Conservation (phyloP, 1,140 invertebrate species). For the Megalopta genalis region DNA sequence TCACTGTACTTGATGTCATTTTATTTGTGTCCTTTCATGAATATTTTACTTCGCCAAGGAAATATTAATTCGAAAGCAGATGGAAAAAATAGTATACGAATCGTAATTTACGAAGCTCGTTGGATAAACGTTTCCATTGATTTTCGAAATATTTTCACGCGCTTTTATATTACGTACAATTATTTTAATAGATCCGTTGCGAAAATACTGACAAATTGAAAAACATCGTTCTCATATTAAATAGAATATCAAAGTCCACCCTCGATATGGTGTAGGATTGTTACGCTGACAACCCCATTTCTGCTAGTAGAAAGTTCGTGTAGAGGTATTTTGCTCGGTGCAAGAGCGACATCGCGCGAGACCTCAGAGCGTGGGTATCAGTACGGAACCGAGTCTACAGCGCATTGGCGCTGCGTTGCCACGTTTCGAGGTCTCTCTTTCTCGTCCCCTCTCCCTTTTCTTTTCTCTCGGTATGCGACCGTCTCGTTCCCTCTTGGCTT, state of each 20-base stretch:
- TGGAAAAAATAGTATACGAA: too few species aligned
- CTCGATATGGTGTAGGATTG: constrained; percentile 37
- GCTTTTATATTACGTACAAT: neutral
- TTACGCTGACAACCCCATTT: constrained; percentile 74
- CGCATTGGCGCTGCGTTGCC: constrained; percentile 77
- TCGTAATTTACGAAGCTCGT: neutral
- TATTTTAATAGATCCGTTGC: neutral
- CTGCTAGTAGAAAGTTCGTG: constrained; percentile 78
- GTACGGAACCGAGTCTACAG: constrained; percentile 79
- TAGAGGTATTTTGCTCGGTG: constrained; percentile 68
- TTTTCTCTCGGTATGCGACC: constrained; percentile 16
- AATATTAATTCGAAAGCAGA: neutral
- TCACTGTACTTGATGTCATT: neutral
- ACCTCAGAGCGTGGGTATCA: constrained; percentile 80
- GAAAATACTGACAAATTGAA: too few species aligned
- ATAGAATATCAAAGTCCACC: constrained; percentile 37
- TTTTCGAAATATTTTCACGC: neutral
- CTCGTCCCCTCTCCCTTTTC: constrained; percentile 48
- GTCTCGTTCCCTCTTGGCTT: constrained; percentile 50
- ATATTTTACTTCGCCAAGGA: neutral
- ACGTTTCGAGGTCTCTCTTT: constrained; percentile 74
- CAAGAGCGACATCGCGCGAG: constrained; percentile 64
- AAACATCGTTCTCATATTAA: neutral
- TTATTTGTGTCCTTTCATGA: neutral
- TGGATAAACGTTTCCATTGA: neutral